These are phyloP conservation scores for Prionailurus bengalensis DNA, from an alignment of 2,113 vertebrate species.

Conservation along the genomic window DNA sequence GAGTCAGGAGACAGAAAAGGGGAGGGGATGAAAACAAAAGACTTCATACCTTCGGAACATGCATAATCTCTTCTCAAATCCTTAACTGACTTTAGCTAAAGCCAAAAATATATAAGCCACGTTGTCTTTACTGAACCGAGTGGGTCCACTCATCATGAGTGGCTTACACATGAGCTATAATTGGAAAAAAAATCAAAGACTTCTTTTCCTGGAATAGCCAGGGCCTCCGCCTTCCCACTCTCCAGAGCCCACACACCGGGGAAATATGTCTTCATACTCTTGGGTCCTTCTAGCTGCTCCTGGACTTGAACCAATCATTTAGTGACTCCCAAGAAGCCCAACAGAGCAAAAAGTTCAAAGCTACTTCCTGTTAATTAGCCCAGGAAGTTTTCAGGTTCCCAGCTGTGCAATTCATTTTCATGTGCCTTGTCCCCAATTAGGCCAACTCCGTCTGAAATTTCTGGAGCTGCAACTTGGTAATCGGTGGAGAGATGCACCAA, in stretches of 20 bases:
- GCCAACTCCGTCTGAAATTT: constrained; percentile 67
- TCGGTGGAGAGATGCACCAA: constrained; percentile 39
- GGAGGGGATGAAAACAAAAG: neutral
- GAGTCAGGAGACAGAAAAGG: neutral
- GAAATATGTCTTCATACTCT: neutral
- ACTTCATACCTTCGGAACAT: neutral
- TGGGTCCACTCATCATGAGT: neutral
- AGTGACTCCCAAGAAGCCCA: constrained; percentile 42
- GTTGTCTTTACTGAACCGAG: neutral
- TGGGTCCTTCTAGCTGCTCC: constrained; percentile 44
- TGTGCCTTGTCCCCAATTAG: constrained; percentile 50
- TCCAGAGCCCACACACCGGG: neutral
- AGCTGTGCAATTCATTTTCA: constrained; percentile 46
- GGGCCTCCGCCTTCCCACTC: neutral
- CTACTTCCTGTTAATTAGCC: constrained; percentile 59
- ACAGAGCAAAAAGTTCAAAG: constrained; percentile 73
- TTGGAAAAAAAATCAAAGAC: neutral
- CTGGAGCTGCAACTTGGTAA: constrained; percentile 41
- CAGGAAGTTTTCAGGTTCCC: constrained; percentile 39
- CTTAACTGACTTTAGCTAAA: neutral
- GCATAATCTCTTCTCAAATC: neutral
- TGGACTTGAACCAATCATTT: constrained; percentile 60
- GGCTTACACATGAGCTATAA: neutral
- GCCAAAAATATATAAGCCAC: neutral
- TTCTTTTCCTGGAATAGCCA: neutral